These are phyloP conservation scores for Spodoptera litura DNA, from an alignment of 1,140 invertebrate species.

Conservation along the genomic window DNA sequence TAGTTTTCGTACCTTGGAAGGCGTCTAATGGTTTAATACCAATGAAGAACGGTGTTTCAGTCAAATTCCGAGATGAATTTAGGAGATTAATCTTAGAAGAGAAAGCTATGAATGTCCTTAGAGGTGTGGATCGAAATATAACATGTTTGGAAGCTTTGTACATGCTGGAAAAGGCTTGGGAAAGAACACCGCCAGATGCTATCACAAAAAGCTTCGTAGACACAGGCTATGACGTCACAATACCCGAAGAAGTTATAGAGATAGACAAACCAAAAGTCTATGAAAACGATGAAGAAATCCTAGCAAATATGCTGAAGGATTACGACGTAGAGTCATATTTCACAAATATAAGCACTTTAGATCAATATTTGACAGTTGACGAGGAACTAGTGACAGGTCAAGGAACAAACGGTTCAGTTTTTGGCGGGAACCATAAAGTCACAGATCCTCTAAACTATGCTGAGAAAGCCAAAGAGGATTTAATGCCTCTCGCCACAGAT, in stretches of 20 bases:
- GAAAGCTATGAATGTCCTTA: conserved; percentile 52
- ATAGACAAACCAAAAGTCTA: conserved; percentile 41
- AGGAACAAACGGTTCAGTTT: conserved; percentile 58
- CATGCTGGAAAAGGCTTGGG: conserved; percentile 57
- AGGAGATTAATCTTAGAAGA: conserved; percentile 52
- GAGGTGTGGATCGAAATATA: conserved; percentile 55
- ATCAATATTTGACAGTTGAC: conserved; percentile 59
- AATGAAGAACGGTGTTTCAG: conserved; percentile 56
- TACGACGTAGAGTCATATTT: conserved; percentile 56
- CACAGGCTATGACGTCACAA: conserved; percentile 54
- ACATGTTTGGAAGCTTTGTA: conserved; percentile 56
- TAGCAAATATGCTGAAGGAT: conserved; percentile 53
- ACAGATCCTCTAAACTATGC: conserved; percentile 17
- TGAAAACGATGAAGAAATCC: conserved; percentile 53
- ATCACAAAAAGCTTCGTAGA: conserved; percentile 51
- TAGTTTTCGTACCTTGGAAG: conserved; percentile 62
- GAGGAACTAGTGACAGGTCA: conserved; percentile 58
- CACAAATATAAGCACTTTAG: conserved; percentile 50
- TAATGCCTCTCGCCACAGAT: conserved; percentile 51
- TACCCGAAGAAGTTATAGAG: not conserved
- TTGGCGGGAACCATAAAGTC: conserved; percentile 59
- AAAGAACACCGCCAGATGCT: conserved; percentile 39
- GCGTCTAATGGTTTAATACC: conserved; percentile 55
- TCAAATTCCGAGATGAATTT: conserved; percentile 53
- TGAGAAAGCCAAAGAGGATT: conserved; percentile 47